Base-by-base conservation (phyloP, 2,113 vertebrate species). In the Herpetotheres cachinnans region DNA sequence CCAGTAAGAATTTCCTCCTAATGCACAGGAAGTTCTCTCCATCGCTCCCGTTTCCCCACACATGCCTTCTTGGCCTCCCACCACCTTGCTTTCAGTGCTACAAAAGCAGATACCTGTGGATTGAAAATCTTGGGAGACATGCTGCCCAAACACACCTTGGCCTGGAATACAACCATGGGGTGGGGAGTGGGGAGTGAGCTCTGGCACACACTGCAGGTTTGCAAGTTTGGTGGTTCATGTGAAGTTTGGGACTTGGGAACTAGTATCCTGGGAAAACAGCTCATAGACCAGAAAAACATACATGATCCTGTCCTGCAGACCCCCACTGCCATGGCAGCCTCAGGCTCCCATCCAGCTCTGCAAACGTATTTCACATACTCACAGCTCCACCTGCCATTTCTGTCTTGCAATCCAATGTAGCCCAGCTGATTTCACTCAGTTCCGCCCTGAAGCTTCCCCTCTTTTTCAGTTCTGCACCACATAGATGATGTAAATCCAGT, bases 1-100 rank as follows among this genome's bases (percentile, higher is more conserved):
- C 85, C 90, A 88, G 3, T 88, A 94, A 90, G 93, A 96, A 96
- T 93, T 93, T 83, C 84, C 36, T 96, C 66, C 66, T 91, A 93
- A 97, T 44, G 82, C 78, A 67, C 76, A 92, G 93, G 82, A 97
- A 96, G 90, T 95, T 82, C 27, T 90, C 56, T 94, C 34, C 58
- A 47, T 47, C 4, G 1, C 62, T 96, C 49, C 44, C 76, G 34
- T 47, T 86, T 82, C 62, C 27, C 34, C n/a, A 27, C 59, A 73
- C 7, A 16, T 30, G 67, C 29, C 34, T 89, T 24, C 47, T 17
- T 73, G 22, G 46, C 55, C 13, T 88, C 50, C n/a, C 52, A 84
- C 17, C 30, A 62, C 9, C 34, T 52, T 66, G 25, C 49, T 93
- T 86, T 58, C 4, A 2, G 17, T 3, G 61, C 16, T 29, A 36